A percentile compares a stretch with the other conserved stretches of the same genome.
These are phyloP conservation scores for Dasypus novemcinctus DNA, from an alignment of 2,113 vertebrate species.

Conservation along the genomic window DNA sequence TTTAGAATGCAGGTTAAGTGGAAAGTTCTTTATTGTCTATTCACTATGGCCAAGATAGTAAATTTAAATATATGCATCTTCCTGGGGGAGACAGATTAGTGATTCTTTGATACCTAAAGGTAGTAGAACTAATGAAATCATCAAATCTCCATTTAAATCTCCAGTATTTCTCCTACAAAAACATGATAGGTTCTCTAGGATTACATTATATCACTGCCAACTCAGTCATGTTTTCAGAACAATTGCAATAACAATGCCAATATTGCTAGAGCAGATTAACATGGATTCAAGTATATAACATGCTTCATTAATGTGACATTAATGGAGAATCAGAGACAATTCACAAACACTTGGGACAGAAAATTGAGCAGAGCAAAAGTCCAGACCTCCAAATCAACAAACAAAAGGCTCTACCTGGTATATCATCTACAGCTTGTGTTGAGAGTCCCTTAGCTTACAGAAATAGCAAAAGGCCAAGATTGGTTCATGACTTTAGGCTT, in stretches of 20 bases:
- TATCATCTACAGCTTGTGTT: background rate
- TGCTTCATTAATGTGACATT: background rate
- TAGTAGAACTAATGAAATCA: background rate
- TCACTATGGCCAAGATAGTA: background rate
- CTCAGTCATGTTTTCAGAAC: background rate
- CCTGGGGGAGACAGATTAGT: background rate
- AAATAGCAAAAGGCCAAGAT: too few species aligned
- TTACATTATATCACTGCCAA: background rate
- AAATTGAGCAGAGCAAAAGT: background rate
- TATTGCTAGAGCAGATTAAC: background rate
- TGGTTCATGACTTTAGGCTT: too few species aligned
- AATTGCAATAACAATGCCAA: background rate
- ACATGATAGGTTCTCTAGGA: background rate
- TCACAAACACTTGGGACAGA: background rate
- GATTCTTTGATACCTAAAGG: background rate
- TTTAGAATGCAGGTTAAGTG: background rate
- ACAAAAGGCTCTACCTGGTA: background rate
- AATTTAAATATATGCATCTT: background rate
- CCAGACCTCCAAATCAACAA: background rate
- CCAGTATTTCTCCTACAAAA: background rate
- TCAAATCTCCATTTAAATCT: background rate
- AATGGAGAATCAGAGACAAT: background rate
- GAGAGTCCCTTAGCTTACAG: too few species aligned
- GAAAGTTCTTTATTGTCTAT: background rate
- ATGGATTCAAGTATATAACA: too few species aligned